Conservation (phyloP, 2,797 vertebrate genomes). For the Ptychobarbus kaznakovi region DNA sequence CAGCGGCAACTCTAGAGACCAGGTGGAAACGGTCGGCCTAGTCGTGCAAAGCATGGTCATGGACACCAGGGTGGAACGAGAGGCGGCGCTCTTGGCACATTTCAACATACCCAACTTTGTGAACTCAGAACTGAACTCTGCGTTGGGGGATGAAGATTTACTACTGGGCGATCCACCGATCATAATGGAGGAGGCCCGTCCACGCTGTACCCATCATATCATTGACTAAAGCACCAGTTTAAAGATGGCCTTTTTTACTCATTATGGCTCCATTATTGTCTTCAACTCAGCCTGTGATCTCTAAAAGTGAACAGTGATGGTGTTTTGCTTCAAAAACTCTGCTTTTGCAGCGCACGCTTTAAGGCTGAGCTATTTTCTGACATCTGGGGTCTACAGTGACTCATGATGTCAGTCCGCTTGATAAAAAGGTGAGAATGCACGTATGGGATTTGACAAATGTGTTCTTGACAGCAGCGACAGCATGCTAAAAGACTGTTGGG, state of each 20-base stretch:
- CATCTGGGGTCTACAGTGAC: constrained; percentile 12
- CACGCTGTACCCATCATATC: constrained; percentile 52
- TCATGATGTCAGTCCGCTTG: neutral
- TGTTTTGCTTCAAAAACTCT: neutral
- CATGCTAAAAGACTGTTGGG: neutral
- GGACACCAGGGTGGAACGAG: constrained; percentile 68
- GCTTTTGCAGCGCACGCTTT: neutral
- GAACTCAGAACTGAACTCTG: constrained; percentile 82
- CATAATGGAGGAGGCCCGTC: constrained; percentile 75
- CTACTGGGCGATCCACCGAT: constrained; percentile 81
- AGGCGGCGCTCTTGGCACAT: constrained; percentile 73
- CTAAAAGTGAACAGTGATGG: neutral
- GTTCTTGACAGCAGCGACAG: neutral
- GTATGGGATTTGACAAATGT: neutral
- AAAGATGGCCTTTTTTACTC: neutral
- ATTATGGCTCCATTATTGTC: constrained; percentile 4
- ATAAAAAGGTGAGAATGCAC: neutral
- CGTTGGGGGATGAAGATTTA: constrained; percentile 82
- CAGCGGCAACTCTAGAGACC: constrained; percentile 35
- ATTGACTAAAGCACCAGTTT: constrained; percentile 67
- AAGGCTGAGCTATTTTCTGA: constrained; percentile 7
- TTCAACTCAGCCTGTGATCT: neutral
- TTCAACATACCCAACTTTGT: constrained; percentile 88
- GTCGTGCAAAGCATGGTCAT: constrained; percentile 36
- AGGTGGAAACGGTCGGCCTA: constrained; percentile 39